These are phyloP conservation scores for Hyperoplus lanceolatus DNA, from an alignment of 2,797 vertebrate genomes.

Conservation along the genomic window DNA sequence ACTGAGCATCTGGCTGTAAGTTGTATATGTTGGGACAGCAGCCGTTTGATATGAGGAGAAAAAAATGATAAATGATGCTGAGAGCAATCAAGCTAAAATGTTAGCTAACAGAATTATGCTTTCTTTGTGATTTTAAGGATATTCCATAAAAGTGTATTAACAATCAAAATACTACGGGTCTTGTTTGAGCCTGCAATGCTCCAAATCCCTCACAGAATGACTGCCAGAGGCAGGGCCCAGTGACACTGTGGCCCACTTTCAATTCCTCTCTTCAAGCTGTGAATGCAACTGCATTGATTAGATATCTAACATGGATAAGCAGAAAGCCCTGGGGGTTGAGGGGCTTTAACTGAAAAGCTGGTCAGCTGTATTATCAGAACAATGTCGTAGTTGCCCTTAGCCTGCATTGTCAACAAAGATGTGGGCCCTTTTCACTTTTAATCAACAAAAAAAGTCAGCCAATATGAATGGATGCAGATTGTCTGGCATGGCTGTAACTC, in stretches of 20 bases:
- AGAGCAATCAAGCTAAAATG: background rate
- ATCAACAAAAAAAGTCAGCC: slow-evolving; percentile 8
- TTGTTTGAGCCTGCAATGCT: slow-evolving; percentile 38
- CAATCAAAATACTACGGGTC: slow-evolving; percentile 40
- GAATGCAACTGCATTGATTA: slow-evolving; percentile 80
- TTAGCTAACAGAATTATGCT: background rate
- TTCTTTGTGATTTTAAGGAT: slow-evolving; percentile 20
- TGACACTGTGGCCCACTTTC: slow-evolving; percentile 70
- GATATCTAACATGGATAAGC: slow-evolving; percentile 77
- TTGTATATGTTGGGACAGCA: background rate
- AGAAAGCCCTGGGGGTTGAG: slow-evolving; percentile 55
- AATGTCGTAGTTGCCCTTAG: slow-evolving; percentile 29
- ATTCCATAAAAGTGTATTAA: slow-evolving; percentile 11
- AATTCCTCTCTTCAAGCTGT: slow-evolving; percentile 72
- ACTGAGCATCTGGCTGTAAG: background rate
- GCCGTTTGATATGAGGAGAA: background rate
- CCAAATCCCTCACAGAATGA: slow-evolving; percentile 45
- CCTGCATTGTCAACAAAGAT: slow-evolving; percentile 41
- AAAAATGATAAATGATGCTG: background rate
- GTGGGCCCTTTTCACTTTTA: slow-evolving; percentile 6
- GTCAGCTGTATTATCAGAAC: slow-evolving; percentile 57
- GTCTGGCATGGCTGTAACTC: slow-evolving; percentile 10
- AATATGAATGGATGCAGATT: slow-evolving; percentile 12
- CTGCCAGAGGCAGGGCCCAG: slow-evolving; percentile 52
- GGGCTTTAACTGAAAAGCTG: slow-evolving; percentile 63